phyloP scores from a whole-genome alignment of 2,888 invertebrate species.

The Diploptera punctata region DNA sequence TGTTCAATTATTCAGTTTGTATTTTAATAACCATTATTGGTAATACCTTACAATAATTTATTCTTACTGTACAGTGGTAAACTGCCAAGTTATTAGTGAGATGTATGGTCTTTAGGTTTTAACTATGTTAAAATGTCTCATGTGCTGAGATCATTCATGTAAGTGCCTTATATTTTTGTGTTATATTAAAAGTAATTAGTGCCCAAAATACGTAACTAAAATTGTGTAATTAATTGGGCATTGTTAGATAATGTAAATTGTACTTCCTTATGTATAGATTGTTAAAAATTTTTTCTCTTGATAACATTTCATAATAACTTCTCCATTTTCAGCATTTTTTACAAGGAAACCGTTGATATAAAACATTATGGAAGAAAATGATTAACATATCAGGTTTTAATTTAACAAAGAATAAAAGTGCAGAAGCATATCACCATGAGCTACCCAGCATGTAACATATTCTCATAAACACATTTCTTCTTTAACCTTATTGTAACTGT shows the following conservation, averaged over 20 bases:
- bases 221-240: conserved; percentile 6
- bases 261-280: background rate
- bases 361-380: background rate
- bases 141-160: background rate
- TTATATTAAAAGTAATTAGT: conserved; percentile 18
- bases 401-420: conserved; percentile 9
- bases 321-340: conserved; percentile 39
- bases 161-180: conserved; percentile 12
- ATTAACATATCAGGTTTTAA: conserved; percentile 19
- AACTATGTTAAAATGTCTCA: background rate
- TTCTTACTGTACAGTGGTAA: conserved; percentile 7
- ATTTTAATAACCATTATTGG: background rate
- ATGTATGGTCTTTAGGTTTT: no score
- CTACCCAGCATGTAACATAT: conserved; percentile 13
- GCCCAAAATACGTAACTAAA: background rate
- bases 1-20: background rate
- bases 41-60: background rate
- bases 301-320: conserved; percentile 9
- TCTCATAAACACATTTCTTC: conserved; percentile 7
- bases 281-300: background rate
- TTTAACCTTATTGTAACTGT: no score
- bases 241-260: conserved; percentile 19
- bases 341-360: conserved; percentile 22
- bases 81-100: background rate
- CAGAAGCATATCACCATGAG: background rate